Percentiles rank a stretch among this genome's conserved stretches.
Conservation (phyloP, 2,888 invertebrate species). For the Dimorphilus gyrociliatus region DNA sequence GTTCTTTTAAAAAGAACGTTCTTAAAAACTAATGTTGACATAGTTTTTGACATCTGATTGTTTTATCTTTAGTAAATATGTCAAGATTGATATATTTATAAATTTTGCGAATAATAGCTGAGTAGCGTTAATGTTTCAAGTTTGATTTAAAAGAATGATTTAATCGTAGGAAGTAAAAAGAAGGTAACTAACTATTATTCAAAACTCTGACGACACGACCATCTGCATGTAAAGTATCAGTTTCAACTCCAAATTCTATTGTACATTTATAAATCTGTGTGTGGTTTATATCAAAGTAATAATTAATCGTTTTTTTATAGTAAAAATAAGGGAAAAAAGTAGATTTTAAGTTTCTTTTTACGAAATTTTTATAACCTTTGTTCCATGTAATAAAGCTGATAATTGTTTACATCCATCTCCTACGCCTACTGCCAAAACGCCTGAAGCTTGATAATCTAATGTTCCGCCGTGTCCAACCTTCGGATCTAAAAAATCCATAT, state of each 20-base stretch:
- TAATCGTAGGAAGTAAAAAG: no score
- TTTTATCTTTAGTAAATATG: no score
- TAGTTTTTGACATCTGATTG: no score
- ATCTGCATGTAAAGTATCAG: constrained; percentile 5
- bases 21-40: no score
- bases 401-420: constrained; percentile 7
- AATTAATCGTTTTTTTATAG: neutral
- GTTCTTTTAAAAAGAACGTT: no score
- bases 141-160: no score
- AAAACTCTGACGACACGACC: constrained; percentile 2
- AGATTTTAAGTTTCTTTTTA: neutral
- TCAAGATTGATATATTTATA: no score
- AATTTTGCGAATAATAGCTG: no score
- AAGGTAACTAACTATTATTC: constrained; percentile 4
- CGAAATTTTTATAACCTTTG: constrained; percentile 5
- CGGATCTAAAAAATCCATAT: no score
- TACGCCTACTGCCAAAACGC: constrained; percentile 7
- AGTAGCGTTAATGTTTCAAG: no score
- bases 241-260: constrained; percentile 5
- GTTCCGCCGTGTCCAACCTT: constrained; percentile 9
- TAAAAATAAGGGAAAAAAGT: neutral
- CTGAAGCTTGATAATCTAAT: constrained; percentile 6
- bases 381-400: constrained; percentile 4
- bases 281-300: neutral
- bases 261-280: neutral